phyloP scores from a whole-genome alignment of 53 echinoderm and acorn worm species.

The Holothuria scabra region DNA sequence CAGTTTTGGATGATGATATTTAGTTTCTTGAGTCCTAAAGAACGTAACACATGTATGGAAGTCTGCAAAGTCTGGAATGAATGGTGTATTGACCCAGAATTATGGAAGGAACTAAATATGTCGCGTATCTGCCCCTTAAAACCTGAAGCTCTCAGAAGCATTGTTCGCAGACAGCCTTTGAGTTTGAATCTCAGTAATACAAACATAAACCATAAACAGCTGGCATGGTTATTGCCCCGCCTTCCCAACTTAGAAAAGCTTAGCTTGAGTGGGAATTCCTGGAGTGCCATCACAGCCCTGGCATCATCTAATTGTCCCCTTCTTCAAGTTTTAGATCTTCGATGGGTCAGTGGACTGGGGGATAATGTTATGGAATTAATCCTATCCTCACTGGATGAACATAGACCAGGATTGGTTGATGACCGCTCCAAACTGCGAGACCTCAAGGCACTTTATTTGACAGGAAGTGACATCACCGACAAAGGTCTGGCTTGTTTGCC shows the following conservation, averaged over 20 bases:
- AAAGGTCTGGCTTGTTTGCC: conserved; percentile 66
- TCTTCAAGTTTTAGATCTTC: conserved; percentile 74
- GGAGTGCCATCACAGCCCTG: conserved; percentile 72
- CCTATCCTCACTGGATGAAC: conserved; percentile 78
- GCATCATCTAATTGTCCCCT: conserved; percentile 83
- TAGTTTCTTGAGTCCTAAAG: conserved; percentile 59
- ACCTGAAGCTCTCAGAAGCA: conserved; percentile 70
- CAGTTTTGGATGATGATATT: conserved; percentile 85
- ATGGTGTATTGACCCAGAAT: conserved; percentile 84
- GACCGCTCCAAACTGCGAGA: conserved; percentile 77
- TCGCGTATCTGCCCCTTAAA: conserved; percentile 59
- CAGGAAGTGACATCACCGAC: conserved; percentile 93
- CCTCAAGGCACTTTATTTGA: conserved; percentile 67
- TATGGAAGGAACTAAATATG: conserved; percentile 74
- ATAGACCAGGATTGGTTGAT: conserved; percentile 88
- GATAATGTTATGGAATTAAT: conserved; percentile 68
- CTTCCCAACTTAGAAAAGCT: conserved; percentile 76
- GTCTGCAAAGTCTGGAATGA: conserved; percentile 97
- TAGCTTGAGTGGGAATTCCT: conserved; percentile 59
- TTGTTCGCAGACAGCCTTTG: conserved; percentile 83
- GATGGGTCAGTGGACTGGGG: conserved; percentile 83
- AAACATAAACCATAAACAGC: conserved; percentile 71
- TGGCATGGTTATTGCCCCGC: conserved; percentile 85
- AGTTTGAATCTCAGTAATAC: conserved; percentile 77
- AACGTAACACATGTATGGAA: conserved; percentile 75